Base-by-base conservation (phyloP, 2,113 vertebrate genomes). In the Calypte anna region DNA sequence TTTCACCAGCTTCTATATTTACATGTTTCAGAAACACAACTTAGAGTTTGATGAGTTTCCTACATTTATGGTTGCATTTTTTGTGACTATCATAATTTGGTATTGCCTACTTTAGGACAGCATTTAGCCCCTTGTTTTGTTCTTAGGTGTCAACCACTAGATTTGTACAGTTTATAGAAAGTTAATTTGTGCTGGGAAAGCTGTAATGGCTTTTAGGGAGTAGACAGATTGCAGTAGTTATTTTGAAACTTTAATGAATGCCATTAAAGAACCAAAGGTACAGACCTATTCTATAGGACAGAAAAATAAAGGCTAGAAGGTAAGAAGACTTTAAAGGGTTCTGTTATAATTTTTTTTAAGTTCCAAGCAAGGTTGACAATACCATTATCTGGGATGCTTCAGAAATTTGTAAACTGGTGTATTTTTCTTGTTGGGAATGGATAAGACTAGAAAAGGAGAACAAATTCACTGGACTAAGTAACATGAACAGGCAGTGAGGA, bases 171-270 rank as follows among this genome's bases (percentile, higher is more conserved):
- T 85, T 90, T 91, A 82, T n/a, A 92, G 66, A 77, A 82, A 95
- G 72, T 91, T 92, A 93, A 36, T 94, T 93, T 92, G 73, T 76
- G 77, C 63, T 75, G 80, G 61, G 58, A 93, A 91, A 70, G 27
- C 64, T 46, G 16, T 77, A 93, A 95, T 81, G 69, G 40, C 24
- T 81, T 96, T 82, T 96, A 76, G 64, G 81, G 63, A 69, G 50
- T 72, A 82, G 64, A 96, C 54, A 20, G 83, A 90, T 28, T 90
- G 63, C 25, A 86, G 44, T 85, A 85, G 88, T 89, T 82, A 48
- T 57, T 97, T 80, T 92, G 86, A 97, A 96, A 96, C 59, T 81
- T 82, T 96, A 95, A 94, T 94, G 88, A 92, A 88, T 86, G 62
- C 50, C 69, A 77, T 91, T 95, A 77, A 85, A 83, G 86, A 86